These are phyloP conservation scores for Apogon hyalosoma DNA, from an alignment of 2,797 vertebrate species.

Conservation along the genomic window DNA sequence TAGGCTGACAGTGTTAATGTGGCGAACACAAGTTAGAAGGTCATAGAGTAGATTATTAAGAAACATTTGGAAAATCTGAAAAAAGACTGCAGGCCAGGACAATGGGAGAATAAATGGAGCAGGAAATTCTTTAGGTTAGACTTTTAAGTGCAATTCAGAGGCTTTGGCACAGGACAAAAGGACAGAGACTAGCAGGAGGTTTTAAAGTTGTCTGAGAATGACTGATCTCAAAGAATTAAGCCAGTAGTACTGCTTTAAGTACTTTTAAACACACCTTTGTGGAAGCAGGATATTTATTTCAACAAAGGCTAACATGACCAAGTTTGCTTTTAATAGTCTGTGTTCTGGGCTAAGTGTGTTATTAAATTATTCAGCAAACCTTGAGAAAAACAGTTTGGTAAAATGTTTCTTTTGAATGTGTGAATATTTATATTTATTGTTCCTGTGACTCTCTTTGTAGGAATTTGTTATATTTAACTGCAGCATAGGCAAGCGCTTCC, in stretches of 20 bases:
- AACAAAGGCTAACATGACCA: too few species aligned
- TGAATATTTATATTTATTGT: slow-evolving; percentile 34
- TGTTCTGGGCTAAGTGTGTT: slow-evolving; percentile 1
- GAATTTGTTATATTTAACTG: slow-evolving; percentile 26
- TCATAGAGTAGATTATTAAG: slow-evolving; percentile 14
- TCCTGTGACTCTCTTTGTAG: slow-evolving; percentile 21
- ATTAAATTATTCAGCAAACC: slow-evolving; percentile 12
- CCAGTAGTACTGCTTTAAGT: slow-evolving; percentile 91
- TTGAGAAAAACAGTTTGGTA: slow-evolving; percentile 21
- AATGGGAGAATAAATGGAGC: slow-evolving; percentile 47
- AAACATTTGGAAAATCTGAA: slow-evolving; percentile 10
- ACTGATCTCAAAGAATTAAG: slow-evolving; percentile 61
- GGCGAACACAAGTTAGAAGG: slow-evolving; percentile 39
- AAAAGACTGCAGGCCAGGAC: slow-evolving; percentile 4
- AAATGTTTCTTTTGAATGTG: slow-evolving; percentile 26
- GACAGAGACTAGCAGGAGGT: slow-evolving; percentile 35
- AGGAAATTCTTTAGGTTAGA: slow-evolving; percentile 21
- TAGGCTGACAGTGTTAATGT: slow-evolving; percentile 56
- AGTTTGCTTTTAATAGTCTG: too few species aligned
- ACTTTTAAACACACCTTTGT: not conserved
- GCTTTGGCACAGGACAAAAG: slow-evolving; percentile 60
- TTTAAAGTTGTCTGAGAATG: slow-evolving; percentile 49
- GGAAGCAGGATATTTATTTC: too few species aligned
- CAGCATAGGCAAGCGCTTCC: slow-evolving; percentile 11
- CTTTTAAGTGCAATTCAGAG: slow-evolving; percentile 27